phyloP scores from a whole-genome alignment of 2,888 invertebrate species.

The Andrena fulva region DNA sequence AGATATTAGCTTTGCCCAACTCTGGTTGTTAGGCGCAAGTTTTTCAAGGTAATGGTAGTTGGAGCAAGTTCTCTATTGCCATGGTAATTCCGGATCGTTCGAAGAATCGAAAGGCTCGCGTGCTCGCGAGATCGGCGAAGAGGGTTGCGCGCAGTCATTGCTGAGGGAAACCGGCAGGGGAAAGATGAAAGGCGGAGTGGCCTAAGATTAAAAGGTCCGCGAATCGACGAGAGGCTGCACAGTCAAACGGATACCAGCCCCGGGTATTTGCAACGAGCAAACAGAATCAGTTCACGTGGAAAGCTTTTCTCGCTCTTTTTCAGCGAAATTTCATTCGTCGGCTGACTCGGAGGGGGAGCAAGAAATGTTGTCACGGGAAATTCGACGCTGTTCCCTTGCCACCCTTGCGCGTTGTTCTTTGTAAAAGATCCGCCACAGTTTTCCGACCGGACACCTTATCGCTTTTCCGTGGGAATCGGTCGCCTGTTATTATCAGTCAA shows the following conservation, averaged over 20 bases:
- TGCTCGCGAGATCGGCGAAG: not conserved
- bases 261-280: conserved; percentile 36
- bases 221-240: conserved; percentile 20
- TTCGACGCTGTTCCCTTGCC: not conserved
- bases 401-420: conserved; percentile 2
- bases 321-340: conserved; percentile 32
- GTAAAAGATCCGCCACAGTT: conserved; percentile 34
- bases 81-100: not conserved
- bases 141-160: not conserved
- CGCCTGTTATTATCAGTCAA: conserved; percentile 28
- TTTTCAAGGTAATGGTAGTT: not conserved
- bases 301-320: conserved; percentile 34
- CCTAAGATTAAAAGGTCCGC: conserved; percentile 38
- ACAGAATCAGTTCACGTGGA: conserved; percentile 36
- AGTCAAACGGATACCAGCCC: conserved; percentile 28
- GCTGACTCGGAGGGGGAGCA: conserved; percentile 9
- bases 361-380: conserved; percentile 33
- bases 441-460: conserved; percentile 13
- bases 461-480: conserved; percentile 6
- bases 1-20: too few relatives aligned
- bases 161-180: not conserved
- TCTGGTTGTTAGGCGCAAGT: too few relatives aligned
- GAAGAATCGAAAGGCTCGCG: not conserved
- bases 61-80: not conserved
- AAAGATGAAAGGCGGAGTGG: conserved; percentile 22